phyloP scores from a whole-genome alignment of 2,888 invertebrate genomes.

The Lasioglossum malachurum region DNA sequence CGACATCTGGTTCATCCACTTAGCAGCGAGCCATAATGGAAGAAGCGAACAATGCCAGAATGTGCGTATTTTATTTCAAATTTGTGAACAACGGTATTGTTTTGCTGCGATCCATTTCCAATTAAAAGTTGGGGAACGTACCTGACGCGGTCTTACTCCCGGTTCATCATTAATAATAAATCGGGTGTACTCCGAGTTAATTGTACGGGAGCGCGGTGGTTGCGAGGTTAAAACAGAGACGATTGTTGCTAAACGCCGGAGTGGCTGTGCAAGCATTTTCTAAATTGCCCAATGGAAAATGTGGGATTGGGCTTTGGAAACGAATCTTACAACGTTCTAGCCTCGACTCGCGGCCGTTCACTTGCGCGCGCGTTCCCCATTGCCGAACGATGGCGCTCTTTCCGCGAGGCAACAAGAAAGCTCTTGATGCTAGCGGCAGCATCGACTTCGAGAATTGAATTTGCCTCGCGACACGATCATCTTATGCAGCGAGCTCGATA shows the following conservation, averaged over 20 bases:
- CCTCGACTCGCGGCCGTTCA: slow-evolving; percentile 49
- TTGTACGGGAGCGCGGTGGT: neutral
- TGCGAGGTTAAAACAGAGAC: neutral
- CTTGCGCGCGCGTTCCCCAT: slow-evolving; percentile 55
- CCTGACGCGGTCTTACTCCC: neutral
- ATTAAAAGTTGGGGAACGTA: slow-evolving; percentile 24
- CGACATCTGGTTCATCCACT: neutral
- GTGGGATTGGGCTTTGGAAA: neutral
- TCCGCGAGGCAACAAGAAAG: slow-evolving; percentile 16
- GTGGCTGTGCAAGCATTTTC: neutral
- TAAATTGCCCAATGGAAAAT: neutral
- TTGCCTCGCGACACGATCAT: neutral
- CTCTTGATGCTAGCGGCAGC: neutral
- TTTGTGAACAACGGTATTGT: neutral
- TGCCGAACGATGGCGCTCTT: slow-evolving; percentile 55
- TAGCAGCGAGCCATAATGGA: neutral
- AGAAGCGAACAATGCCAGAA: neutral
- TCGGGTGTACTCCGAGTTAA: neutral
- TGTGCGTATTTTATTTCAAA: neutral
- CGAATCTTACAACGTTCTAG: slow-evolving; percentile 41
- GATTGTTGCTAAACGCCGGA: neutral
- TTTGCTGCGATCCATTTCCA: neutral
- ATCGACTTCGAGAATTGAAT: slow-evolving; percentile 15
- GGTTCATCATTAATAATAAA: neutral
- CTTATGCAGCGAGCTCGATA: neutral